These are phyloP conservation scores for Phataginus tetradactyla DNA, from an alignment of 2,797 vertebrate species.

Conservation along the genomic window DNA sequence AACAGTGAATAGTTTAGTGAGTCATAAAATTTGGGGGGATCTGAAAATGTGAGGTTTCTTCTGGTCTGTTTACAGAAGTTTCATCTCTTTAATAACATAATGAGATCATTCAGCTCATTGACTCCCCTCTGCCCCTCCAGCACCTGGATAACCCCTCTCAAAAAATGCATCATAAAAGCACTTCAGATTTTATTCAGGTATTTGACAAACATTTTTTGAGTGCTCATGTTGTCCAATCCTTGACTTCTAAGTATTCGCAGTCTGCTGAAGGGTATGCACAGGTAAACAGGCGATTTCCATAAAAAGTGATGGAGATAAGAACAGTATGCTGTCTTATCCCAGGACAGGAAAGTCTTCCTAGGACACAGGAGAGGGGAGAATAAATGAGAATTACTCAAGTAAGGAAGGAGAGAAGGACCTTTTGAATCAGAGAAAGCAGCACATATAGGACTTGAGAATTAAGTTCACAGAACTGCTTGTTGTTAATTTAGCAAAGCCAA, in stretches of 20 bases:
- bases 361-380: neutral
- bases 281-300: neutral
- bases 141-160: neutral
- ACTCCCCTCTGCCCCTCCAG: neutral
- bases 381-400: neutral
- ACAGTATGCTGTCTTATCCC: neutral
- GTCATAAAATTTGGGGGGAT: neutral
- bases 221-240: neutral
- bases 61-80: neutral
- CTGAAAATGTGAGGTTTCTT: neutral
- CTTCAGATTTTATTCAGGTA: neutral
- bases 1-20: conserved; percentile 2
- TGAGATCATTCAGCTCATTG: neutral
- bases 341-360: neutral
- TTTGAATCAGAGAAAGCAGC: conserved; percentile 36
- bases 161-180: neutral
- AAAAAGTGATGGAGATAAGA: neutral
- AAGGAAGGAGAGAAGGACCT: neutral
- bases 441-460: neutral
- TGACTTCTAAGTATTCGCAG: neutral
- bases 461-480: neutral
- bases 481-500: neutral
- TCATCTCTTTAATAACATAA: neutral
- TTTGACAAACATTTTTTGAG: neutral
- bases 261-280: neutral